Conservation (phyloP, 37 sponge, comb jelly and placozoan species). For the Halichondria panicea region DNA sequence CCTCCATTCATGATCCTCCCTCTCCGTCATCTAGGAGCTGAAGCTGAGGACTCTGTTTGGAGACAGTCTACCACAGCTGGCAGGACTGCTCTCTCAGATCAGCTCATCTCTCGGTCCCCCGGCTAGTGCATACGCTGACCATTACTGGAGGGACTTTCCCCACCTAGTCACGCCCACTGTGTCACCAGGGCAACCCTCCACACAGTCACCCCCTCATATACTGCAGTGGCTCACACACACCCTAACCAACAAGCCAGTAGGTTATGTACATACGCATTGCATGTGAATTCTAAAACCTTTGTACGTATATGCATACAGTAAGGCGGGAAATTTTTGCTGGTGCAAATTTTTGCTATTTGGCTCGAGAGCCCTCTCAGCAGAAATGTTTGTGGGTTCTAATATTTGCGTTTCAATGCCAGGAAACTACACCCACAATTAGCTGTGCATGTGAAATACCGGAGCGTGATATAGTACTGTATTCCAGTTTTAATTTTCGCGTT, state of each 20-base stretch:
- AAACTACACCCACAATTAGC: too few species aligned
- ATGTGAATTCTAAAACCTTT: neutral
- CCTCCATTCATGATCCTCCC: too few species aligned
- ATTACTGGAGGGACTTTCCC: conserved; percentile 59
- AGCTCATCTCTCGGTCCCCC: neutral
- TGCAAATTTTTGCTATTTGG: too few species aligned
- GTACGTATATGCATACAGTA: neutral
- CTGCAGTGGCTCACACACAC: conserved; percentile 22
- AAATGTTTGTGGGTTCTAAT: too few species aligned
- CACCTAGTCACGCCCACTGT: conserved; percentile 9
- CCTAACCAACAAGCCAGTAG: neutral
- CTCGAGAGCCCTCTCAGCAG: too few species aligned
- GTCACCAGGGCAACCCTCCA: neutral
- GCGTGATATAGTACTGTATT: too few species aligned
- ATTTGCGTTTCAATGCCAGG: too few species aligned
- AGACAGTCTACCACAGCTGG: conserved; percentile 1
- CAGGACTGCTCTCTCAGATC: neutral
- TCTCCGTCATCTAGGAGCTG: conserved; percentile 37
- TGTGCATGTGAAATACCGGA: too few species aligned
- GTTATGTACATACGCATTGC: too few species aligned
- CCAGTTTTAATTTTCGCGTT: too few species aligned
- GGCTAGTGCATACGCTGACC: conserved; percentile 35
- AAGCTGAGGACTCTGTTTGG: conserved; percentile 15
- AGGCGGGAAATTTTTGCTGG: too few species aligned
- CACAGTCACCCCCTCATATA: conserved; percentile 21